phyloP scores from a whole-genome alignment of 1,140 invertebrate species.

The Trichogramma pretiosum region DNA sequence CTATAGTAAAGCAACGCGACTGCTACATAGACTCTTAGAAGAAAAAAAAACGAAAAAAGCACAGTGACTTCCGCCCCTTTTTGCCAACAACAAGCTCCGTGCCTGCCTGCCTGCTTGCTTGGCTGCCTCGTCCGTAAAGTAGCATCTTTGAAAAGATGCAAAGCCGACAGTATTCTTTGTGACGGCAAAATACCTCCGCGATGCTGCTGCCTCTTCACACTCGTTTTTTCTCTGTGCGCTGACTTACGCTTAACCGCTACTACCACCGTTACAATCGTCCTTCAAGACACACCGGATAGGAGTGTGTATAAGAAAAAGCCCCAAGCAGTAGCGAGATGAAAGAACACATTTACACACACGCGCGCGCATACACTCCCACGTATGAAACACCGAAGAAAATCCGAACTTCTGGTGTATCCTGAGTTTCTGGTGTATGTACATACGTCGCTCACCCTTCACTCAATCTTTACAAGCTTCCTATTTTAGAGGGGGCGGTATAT shows the following conservation, averaged over 20 bases:
- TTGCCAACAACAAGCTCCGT: no score
- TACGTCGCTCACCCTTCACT: slow-evolving; percentile 3
- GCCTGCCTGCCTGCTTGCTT: slow-evolving; percentile 5
- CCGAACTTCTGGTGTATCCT: no score
- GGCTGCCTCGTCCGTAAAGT: slow-evolving; percentile 30
- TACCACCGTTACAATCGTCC: slow-evolving; percentile 5
- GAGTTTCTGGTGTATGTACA: background rate
- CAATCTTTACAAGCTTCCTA: slow-evolving; percentile 28
- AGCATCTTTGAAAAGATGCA: slow-evolving; percentile 42
- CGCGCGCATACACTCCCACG: background rate
- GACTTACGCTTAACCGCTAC: background rate
- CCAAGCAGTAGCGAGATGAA: slow-evolving; percentile 4
- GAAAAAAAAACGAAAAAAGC: slow-evolving; percentile 21
- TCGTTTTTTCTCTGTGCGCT: slow-evolving; percentile 27
- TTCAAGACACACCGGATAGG: slow-evolving; percentile 14
- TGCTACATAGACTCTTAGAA: slow-evolving; percentile 17
- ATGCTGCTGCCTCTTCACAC: slow-evolving; percentile 42
- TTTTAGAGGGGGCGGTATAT: slow-evolving; percentile 40
- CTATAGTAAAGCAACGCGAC: background rate
- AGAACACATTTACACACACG: background rate
- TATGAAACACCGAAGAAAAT: background rate
- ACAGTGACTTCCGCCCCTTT: no score
- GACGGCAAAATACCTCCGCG: slow-evolving; percentile 31
- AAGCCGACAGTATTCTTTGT: slow-evolving; percentile 45
- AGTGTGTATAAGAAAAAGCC: slow-evolving; percentile 9